Evolutionary conservation across 2,888 invertebrate species (phyloP).

Genomic region (Labia minor): DNA sequence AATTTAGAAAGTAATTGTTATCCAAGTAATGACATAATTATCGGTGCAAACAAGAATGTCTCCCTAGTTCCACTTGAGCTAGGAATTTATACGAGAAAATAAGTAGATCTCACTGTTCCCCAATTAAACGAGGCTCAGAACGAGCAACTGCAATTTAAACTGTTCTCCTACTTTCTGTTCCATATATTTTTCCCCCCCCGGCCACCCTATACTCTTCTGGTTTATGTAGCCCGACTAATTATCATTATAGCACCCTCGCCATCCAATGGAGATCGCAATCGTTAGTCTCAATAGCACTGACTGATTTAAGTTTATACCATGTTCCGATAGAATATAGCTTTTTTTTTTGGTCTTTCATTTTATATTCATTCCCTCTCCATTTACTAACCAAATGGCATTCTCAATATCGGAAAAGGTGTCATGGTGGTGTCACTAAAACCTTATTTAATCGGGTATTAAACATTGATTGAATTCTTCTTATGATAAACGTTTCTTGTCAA

Average conservation of each 20-base stretch:
- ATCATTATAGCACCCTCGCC: not conserved
- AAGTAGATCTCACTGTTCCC: conserved; percentile 4
- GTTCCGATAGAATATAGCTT: not conserved
- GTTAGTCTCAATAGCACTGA: not conserved
- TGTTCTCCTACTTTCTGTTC: not conserved
- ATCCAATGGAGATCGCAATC: not conserved
- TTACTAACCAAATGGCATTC: no score
- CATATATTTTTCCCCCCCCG: conserved; percentile 8
- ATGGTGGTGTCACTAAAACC: no score
- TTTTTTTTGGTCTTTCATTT: not conserved
- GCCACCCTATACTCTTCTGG: not conserved
- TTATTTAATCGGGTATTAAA: no score
- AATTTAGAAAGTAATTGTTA: not conserved
- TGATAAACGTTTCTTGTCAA: no score
- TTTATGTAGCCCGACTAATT: conserved; percentile 8
- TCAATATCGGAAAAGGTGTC: no score
- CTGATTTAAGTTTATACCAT: not conserved
- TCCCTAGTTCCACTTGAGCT: not conserved
- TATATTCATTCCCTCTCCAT: no score
- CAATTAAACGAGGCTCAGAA: not conserved
- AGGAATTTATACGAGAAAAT: conserved; percentile 13
- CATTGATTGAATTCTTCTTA: no score
- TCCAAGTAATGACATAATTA: not conserved
- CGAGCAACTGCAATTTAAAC: conserved; percentile 4
- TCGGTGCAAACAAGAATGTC: not conserved